Evolutionary conservation across 2,888 invertebrate species (phyloP).

Genomic region (Ctena decussata): DNA sequence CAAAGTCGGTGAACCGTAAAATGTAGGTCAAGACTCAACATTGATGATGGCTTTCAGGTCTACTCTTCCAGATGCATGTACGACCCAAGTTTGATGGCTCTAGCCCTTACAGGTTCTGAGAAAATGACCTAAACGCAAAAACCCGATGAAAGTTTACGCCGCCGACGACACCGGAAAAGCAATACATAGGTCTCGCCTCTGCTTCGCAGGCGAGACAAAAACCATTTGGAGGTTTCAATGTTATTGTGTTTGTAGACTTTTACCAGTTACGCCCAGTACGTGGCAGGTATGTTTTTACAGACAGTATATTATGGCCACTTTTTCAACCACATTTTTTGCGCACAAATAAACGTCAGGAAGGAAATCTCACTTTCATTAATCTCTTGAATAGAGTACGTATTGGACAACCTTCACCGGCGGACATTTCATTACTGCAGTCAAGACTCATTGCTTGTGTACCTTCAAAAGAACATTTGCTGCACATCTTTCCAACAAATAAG

Average conservation of each 20-base stretch:
- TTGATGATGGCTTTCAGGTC: too few relatives aligned
- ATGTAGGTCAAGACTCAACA: too few relatives aligned
- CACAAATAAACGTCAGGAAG: slow-evolving; percentile 17
- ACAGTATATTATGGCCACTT: slow-evolving; percentile 22
- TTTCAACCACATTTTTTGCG: slow-evolving; percentile 25
- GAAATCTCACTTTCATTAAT: neutral
- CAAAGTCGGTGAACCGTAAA: too few relatives aligned
- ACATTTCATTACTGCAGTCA: neutral
- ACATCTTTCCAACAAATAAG: slow-evolving; percentile 1
- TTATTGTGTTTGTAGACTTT: slow-evolving; percentile 40
- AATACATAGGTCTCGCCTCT: too few relatives aligned
- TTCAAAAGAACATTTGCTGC: neutral
- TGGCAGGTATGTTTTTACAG: slow-evolving; percentile 11
- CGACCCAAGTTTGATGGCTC: too few relatives aligned
- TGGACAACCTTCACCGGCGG: neutral
- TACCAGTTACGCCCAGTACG: slow-evolving; percentile 29
- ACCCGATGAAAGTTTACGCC: too few relatives aligned
- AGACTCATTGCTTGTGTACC: neutral
- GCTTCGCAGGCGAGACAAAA: too few relatives aligned
- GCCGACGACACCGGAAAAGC: too few relatives aligned
- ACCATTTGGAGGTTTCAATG: slow-evolving; percentile 34
- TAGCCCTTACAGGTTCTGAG: too few relatives aligned
- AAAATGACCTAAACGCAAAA: too few relatives aligned
- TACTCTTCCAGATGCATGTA: too few relatives aligned
- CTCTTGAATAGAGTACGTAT: neutral